Evolutionary conservation across 1,140 invertebrate genomes (phyloP).

Genomic region (Chironomus striatipennis): DNA sequence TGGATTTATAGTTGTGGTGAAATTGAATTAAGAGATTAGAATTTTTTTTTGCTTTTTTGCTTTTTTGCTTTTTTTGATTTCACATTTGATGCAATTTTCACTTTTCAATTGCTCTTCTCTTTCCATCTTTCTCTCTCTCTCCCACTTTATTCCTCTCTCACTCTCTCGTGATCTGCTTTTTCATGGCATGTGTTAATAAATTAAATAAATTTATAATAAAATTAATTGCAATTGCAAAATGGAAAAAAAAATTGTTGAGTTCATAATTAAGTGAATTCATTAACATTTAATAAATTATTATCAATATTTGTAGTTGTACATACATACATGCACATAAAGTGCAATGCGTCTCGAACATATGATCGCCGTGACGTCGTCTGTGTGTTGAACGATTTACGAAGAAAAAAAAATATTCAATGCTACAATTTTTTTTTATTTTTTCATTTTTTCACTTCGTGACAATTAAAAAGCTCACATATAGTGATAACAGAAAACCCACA

Average conservation of each 20-base stretch:
- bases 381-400: background rate
- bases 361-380: background rate
- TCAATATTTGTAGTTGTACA: background rate
- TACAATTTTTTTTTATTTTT: background rate
- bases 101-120: no score
- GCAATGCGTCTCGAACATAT: background rate
- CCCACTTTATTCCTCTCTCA: no score
- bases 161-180: no score
- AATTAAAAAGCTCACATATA: background rate
- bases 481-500: background rate
- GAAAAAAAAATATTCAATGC: background rate
- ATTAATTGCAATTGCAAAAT: no score
- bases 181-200: no score
- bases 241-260: background rate
- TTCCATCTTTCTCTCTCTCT: no score
- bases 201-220: no score
- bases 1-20: no score
- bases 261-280: conserved; percentile 9
- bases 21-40: no score
- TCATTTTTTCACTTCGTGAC: background rate
- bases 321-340: background rate
- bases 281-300: background rate
- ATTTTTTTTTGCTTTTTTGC: no score
- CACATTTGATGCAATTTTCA: no score
- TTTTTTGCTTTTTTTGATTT: no score